Conservation (phyloP, 2,113 vertebrate genomes). For the Peromyscus californicus region DNA sequence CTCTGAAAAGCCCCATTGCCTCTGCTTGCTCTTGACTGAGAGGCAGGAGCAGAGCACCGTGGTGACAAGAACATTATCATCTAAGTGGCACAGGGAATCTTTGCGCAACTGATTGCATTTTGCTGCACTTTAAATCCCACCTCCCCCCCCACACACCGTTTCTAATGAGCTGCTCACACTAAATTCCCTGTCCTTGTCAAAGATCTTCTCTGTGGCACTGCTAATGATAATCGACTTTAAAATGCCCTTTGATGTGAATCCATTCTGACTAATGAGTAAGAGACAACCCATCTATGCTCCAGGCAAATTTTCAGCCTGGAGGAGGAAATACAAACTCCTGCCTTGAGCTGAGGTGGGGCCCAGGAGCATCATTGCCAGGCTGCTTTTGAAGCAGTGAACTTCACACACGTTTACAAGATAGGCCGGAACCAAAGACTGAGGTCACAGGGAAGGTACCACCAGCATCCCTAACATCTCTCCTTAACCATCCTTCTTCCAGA, state of each 20-base stretch:
- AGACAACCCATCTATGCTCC: not conserved
- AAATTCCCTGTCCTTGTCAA: not conserved
- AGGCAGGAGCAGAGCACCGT: not conserved
- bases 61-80: not conserved
- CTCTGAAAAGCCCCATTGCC: not conserved
- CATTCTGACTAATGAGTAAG: not conserved
- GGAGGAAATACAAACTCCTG: not conserved
- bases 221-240: not conserved
- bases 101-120: not conserved
- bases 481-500: too few relatives aligned
- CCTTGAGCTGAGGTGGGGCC: not conserved
- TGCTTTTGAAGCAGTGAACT: not conserved
- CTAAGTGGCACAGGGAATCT: not conserved
- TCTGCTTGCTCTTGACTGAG: constrained; percentile 21
- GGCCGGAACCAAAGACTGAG: not conserved
- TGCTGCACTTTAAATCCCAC: not conserved
- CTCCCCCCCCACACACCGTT: not conserved
- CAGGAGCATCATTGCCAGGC: not conserved
- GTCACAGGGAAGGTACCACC: not conserved
- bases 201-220: not conserved
- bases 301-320: not conserved
- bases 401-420: not conserved
- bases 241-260: not conserved
- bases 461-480: too few relatives aligned
- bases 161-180: constrained; percentile 4